Evolutionary conservation across 2,888 invertebrate species (phyloP).

Genomic region (Habrosyne pyritoides): DNA sequence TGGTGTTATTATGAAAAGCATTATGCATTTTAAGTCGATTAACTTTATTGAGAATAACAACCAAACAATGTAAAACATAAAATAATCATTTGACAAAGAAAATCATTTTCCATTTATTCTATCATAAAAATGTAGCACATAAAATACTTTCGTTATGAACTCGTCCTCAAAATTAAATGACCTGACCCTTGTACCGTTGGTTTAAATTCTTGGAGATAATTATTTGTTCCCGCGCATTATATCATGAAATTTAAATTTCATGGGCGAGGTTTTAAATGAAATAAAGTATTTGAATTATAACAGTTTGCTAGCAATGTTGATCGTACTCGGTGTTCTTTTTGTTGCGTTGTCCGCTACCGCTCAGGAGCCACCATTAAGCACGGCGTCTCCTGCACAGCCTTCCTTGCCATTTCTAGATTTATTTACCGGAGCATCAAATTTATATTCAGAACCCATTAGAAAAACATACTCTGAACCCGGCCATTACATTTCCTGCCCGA

Average conservation of each 20-base stretch:
- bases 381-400: slow-evolving; percentile 49
- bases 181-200: slow-evolving; percentile 60
- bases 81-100: neutral
- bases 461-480: slow-evolving; percentile 65
- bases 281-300: slow-evolving; percentile 59
- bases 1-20: neutral
- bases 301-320: slow-evolving; percentile 74
- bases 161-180: slow-evolving; percentile 50
- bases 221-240: slow-evolving; percentile 62
- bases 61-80: neutral
- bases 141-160: slow-evolving; percentile 39
- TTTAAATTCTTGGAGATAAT: slow-evolving; percentile 56
- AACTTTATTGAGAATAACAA: neutral
- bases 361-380: slow-evolving; percentile 67
- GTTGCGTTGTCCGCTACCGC: slow-evolving; percentile 51
- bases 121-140: slow-evolving; percentile 24
- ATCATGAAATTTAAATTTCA: slow-evolving; percentile 72
- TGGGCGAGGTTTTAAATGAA: slow-evolving; percentile 74
- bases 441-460: slow-evolving; percentile 63
- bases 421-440: slow-evolving; percentile 66
- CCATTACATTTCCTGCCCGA: slow-evolving; percentile 63
- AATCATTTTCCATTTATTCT: neutral
- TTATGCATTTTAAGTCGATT: neutral
- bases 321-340: slow-evolving; percentile 59
- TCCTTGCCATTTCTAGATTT: slow-evolving; percentile 67